phyloP scores from a whole-genome alignment of 2,113 vertebrate species.

The Anguilla japonica region DNA sequence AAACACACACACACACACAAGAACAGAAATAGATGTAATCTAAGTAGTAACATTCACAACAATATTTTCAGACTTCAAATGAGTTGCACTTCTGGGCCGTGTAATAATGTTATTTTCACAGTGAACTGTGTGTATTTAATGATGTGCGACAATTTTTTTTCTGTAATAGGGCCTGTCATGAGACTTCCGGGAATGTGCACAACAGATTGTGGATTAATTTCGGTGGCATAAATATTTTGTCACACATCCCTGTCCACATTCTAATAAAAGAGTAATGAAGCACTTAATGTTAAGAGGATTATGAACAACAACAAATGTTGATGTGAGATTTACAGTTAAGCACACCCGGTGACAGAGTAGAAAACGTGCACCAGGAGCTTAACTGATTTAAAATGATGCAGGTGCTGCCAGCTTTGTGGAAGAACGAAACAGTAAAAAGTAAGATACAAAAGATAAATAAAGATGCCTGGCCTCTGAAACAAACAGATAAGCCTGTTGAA shows the following conservation, averaged over 20 bases:
- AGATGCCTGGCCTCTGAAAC: neutral
- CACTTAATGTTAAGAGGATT: neutral
- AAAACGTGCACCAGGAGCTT: neutral
- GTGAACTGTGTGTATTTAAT: neutral
- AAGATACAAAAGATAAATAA: neutral
- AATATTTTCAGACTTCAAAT: neutral
- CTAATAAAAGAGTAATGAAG: conserved; percentile 5
- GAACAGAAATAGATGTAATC: neutral
- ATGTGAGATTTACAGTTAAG: neutral
- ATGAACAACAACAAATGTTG: conserved; percentile 5
- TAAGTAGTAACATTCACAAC: neutral
- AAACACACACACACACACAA: neutral
- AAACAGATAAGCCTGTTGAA: neutral
- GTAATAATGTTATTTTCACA: neutral
- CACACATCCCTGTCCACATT: neutral
- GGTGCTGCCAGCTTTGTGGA: neutral
- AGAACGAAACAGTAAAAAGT: neutral
- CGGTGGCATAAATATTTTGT: neutral
- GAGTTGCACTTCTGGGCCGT: too few species aligned
- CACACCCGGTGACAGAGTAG: neutral
- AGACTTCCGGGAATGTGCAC: neutral
- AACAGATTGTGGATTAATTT: conserved; percentile 2
- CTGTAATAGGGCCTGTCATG: neutral
- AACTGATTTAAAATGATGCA: neutral
- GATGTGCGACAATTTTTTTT: neutral